Evolutionary conservation across 2,113 vertebrate genomes (phyloP), one percentile per base, ranked within the genome.

Genomic region (Heptranchias perlo): DNA sequence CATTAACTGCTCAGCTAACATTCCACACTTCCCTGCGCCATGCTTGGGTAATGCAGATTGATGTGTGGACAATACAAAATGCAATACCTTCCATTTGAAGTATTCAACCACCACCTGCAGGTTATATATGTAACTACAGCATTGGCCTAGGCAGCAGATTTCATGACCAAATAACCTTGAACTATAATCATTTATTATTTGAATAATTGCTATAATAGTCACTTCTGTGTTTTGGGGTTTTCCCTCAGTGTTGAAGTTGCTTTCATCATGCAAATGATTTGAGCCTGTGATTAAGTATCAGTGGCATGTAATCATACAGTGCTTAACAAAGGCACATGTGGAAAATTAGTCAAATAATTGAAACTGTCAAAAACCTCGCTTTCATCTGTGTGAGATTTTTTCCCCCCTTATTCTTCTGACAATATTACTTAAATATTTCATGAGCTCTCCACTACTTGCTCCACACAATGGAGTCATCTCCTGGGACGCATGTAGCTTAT

Each of bases 341-440:
- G 64, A 69, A 95, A 95, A 95, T 95, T 69, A 95, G 94, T 47
- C 94, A 95, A 69, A 52, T 95, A 67, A 52, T 95, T 95, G 94
- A 95, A 67, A 73, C 23, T 67, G 94, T 95, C 94, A 95, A 69
- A 95, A 47, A 69, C 44, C 44, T 52, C 49, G 47, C 94, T 95
- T 67, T 95, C 94, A 73, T 95, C 64, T 62, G 64, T 35, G 44
- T 14, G 52, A 95, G 94, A 69, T 49, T 69, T 58, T 93, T 95
- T 58, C 65, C 64, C 62, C 64, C 64, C 10, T 95, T 69, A 73
- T 95, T 69, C 47, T 95, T 69, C 44, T 52, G 94, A 73, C 94
- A 69, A 93, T 93, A 93, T 69, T 65, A 69, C 65, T 95, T 95
- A 69, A 95, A 67, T 95, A 95, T 95, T 95, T 95, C 65, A 95